A percentile compares a stretch with the other conserved stretches of the same genome.
phyloP scores from a whole-genome alignment of 2,888 invertebrate genomes.

The Acanthosepion lycidas region DNA sequence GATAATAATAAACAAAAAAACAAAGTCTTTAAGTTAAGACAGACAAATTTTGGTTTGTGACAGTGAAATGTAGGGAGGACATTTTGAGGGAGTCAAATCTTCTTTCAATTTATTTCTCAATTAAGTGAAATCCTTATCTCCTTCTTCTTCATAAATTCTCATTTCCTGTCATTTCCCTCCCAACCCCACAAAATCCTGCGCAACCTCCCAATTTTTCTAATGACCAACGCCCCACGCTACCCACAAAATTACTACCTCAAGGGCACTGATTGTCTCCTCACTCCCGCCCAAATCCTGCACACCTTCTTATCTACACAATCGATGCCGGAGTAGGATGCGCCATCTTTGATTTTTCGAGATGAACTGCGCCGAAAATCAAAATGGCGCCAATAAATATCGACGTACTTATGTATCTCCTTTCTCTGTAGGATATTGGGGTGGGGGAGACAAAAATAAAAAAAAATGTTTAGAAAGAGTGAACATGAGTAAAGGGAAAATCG shows the following conservation, averaged over 20 bases:
- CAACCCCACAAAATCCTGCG: background rate
- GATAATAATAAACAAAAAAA: background rate
- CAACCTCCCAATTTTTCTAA: background rate
- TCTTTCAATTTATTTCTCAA: constrained; percentile 1
- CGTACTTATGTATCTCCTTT: background rate
- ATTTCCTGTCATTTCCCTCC: background rate
- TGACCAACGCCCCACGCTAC: background rate
- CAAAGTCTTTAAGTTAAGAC: background rate
- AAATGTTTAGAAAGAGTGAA: background rate
- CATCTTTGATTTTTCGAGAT: constrained; percentile 16
- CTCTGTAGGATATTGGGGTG: background rate
- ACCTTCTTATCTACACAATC: constrained; percentile 20
- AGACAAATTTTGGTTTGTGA: background rate
- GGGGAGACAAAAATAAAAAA: background rate
- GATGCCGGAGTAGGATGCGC: background rate
- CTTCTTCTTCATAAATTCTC: background rate
- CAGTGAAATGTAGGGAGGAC: background rate
- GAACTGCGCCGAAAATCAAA: background rate
- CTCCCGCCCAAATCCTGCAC: background rate
- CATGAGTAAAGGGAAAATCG: no score
- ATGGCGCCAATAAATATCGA: background rate
- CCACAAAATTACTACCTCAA: background rate
- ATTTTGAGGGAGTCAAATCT: constrained; percentile 8
- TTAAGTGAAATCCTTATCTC: background rate
- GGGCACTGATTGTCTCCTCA: background rate